Percentiles rank a stretch among this genome's conserved stretches.
Evolutionary conservation across 1,140 invertebrate genomes (phyloP).

Genomic region (Trichonephila inaurata): DNA sequence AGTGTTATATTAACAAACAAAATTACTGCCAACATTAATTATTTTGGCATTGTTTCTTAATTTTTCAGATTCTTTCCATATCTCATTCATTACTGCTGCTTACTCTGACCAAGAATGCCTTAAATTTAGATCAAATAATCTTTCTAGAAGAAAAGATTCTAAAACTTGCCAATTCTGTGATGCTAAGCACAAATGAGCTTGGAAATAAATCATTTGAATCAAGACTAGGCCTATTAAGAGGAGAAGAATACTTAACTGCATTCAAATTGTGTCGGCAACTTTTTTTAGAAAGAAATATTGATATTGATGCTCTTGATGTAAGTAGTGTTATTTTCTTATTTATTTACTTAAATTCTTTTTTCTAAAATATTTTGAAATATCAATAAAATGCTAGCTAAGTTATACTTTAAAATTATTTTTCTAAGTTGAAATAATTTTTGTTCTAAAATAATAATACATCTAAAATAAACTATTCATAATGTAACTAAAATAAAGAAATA

Average conservation of each 20-base stretch:
- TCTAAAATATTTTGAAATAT: neutral
- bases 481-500: too few species aligned
- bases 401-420: too few species aligned
- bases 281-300: constrained; percentile 19
- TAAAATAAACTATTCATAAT: too few species aligned
- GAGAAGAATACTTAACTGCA: constrained; percentile 23
- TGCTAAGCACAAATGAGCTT: neutral
- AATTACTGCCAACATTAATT: too few species aligned
- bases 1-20: too few species aligned
- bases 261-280: constrained; percentile 47
- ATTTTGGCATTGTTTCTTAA: neutral
- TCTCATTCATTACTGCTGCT: constrained; percentile 28
- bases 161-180: constrained; percentile 50
- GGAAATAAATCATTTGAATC: neutral
- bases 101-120: constrained; percentile 3
- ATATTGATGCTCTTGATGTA: constrained; percentile 52
- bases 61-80: constrained; percentile 53
- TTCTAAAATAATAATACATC: too few species aligned
- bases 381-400: too few species aligned
- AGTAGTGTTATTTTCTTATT: neutral
- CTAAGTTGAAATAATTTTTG: too few species aligned
- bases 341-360: neutral
- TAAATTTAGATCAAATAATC: constrained; percentile 18
- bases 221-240: neutral
- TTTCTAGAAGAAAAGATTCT: constrained; percentile 26